Evolutionary conservation across 2,797 vertebrate genomes (phyloP).

Genomic region (Sebastolobus alascanus): DNA sequence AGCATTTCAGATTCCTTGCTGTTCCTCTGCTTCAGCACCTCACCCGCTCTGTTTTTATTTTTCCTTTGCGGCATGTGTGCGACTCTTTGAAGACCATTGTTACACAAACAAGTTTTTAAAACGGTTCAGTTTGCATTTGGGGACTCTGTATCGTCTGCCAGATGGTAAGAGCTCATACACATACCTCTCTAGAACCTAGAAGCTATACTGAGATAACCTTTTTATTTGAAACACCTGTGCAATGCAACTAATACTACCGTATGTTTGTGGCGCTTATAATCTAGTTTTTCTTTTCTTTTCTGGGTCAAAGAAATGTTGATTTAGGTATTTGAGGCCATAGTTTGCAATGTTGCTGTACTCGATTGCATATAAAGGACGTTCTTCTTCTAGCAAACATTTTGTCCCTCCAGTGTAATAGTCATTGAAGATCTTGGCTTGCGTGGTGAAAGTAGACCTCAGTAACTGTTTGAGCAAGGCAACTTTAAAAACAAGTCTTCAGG

Average conservation of each 20-base stretch:
- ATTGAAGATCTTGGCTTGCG: neutral
- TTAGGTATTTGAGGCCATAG: neutral
- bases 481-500: neutral
- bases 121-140: too few relatives aligned
- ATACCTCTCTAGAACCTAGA: conserved; percentile 2
- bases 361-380: neutral
- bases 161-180: too few relatives aligned
- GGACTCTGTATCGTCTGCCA: too few relatives aligned
- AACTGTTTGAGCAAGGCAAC: neutral
- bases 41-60: conserved; percentile 16
- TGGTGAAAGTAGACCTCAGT: neutral
- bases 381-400: neutral
- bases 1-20: conserved; percentile 52
- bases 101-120: neutral
- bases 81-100: conserved; percentile 30
- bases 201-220: neutral
- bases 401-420: neutral
- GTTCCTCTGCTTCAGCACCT: conserved; percentile 15
- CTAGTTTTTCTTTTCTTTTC: neutral
- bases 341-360: neutral
- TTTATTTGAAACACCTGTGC: neutral
- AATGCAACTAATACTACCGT: neutral
- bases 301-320: neutral
- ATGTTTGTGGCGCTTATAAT: neutral
- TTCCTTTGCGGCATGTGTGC: conserved; percentile 17